A percentile compares a stretch with the other conserved stretches of the same genome.
Conservation (phyloP, 2,797 vertebrate species). For the Bradypus variegatus region DNA sequence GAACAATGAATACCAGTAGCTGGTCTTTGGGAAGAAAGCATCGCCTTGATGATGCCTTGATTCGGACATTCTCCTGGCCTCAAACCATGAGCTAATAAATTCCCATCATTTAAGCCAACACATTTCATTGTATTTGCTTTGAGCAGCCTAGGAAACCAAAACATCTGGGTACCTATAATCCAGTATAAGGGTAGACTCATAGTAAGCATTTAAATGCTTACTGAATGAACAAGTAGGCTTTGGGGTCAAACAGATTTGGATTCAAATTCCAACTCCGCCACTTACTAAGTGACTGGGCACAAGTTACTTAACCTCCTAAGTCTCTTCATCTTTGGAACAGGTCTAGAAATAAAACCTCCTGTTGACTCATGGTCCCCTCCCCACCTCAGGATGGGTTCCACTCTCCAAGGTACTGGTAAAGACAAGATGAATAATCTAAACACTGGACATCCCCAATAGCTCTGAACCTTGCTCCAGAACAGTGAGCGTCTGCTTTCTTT, state of each 20-base stretch:
- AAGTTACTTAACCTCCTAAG: too few relatives aligned
- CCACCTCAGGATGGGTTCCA: fast-evolving
- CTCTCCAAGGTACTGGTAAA: neutral
- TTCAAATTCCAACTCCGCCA: neutral
- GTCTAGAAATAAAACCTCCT: neutral
- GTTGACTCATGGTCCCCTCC: neutral
- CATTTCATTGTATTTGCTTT: too few relatives aligned
- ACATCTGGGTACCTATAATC: neutral
- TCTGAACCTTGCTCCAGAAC: neutral
- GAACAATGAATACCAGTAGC: too few relatives aligned
- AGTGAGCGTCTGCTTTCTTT: neutral
- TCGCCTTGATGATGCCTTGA: too few relatives aligned
- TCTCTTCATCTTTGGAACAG: neutral
- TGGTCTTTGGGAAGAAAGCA: too few relatives aligned
- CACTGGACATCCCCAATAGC: too few relatives aligned
- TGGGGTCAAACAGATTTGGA: neutral
- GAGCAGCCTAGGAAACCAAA: too few relatives aligned
- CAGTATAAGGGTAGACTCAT: neutral
- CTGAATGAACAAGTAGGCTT: neutral
- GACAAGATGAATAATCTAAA: too few relatives aligned
- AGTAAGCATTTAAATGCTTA: neutral
- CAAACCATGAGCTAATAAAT: too few relatives aligned
- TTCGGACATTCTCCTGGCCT: too few relatives aligned
- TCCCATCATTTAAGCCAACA: too few relatives aligned
- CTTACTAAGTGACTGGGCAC: neutral